These are phyloP conservation scores for Orchesella flavescens DNA, from an alignment of 2,888 invertebrate species.

Conservation along the genomic window DNA sequence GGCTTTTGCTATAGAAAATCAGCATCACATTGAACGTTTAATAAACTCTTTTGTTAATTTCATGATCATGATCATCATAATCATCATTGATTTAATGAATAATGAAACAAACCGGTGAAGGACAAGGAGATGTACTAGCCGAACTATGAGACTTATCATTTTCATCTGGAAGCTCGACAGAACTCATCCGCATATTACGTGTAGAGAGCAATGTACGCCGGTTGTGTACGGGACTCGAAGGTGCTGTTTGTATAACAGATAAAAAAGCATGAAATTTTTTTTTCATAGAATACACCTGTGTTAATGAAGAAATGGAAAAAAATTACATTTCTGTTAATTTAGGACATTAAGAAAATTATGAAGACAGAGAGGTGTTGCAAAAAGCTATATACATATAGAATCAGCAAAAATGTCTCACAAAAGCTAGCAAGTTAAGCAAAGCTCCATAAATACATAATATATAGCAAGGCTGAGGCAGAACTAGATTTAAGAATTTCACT, in stretches of 20 bases:
- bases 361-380: not conserved
- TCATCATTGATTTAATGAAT: not conserved
- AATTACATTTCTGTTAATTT: not conserved
- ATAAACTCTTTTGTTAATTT: no score
- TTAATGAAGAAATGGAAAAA: not conserved
- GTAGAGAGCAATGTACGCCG: constrained; percentile 84
- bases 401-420: no score
- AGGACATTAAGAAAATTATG: not conserved
- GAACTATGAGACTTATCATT: constrained; percentile 93
- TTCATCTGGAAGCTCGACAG: constrained; percentile 93
- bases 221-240: constrained; percentile 93
- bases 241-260: constrained; percentile 78
- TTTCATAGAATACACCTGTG: not conserved
- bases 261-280: not conserved
- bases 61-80: no score
- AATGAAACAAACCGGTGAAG: constrained; percentile 81
- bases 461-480: no score
- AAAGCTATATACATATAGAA: no score
- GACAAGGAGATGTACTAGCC: constrained; percentile 94
- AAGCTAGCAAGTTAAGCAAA: no score
- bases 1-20: constrained; percentile 80
- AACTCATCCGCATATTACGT: constrained; percentile 90
- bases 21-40: not conserved
- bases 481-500: no score
- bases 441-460: no score